Percentiles rank a stretch among this genome's conserved stretches.
Evolutionary conservation across 2,888 invertebrate species (phyloP).

Genomic region (Salpingus planirostris): DNA sequence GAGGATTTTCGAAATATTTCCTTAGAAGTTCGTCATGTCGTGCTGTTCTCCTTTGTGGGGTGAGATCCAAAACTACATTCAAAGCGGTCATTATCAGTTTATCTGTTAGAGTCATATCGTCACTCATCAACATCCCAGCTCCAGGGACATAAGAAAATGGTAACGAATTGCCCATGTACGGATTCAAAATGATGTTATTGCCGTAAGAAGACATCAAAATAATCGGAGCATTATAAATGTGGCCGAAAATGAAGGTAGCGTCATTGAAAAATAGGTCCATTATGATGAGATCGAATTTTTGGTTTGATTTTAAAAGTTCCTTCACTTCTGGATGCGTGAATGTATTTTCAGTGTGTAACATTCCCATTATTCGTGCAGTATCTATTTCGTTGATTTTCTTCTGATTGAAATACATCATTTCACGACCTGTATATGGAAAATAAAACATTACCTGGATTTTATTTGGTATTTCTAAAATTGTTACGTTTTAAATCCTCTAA

Average conservation of each 20-base stretch:
- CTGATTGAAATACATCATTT: background rate
- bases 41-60: slow-evolving; percentile 5
- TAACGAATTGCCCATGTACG: slow-evolving; percentile 28
- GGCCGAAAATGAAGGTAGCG: slow-evolving; percentile 30
- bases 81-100: slow-evolving; percentile 27
- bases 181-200: slow-evolving; percentile 22
- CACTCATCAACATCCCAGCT: slow-evolving; percentile 21
- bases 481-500: background rate
- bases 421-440: background rate
- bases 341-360: background rate
- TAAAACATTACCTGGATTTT: background rate
- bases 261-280: slow-evolving; percentile 31
- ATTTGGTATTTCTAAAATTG: background rate
- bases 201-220: slow-evolving; percentile 29
- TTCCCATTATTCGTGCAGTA: background rate
- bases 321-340: background rate
- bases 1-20: slow-evolving; percentile 24
- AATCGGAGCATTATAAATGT: slow-evolving; percentile 32
- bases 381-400: background rate
- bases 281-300: background rate
- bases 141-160: slow-evolving; percentile 33
- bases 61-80: slow-evolving; percentile 3
- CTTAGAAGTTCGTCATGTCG: slow-evolving; percentile 16
- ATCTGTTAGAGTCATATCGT: slow-evolving; percentile 32
- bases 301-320: background rate